Conservation (phyloP, 2,888 invertebrate species). For the Venusia cambrica region DNA sequence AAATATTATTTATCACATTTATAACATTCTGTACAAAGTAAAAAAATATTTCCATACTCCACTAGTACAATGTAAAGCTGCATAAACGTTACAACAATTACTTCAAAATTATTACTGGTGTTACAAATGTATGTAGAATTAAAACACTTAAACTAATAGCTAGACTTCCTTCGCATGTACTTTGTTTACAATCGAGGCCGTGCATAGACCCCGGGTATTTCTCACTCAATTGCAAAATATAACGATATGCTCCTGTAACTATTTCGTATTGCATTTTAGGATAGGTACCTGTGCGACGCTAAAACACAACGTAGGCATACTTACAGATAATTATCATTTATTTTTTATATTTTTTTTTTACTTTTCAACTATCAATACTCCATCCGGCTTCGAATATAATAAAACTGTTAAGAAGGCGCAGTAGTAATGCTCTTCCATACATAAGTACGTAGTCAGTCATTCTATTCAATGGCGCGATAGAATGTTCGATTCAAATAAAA, state of each 20-base stretch:
- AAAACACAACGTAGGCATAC: slow-evolving; percentile 44
- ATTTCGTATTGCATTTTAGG: slow-evolving; percentile 40
- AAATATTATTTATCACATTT: slow-evolving; percentile 77
- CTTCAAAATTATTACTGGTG: slow-evolving; percentile 34
- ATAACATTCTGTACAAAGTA: slow-evolving; percentile 78
- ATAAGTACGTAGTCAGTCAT: no score
- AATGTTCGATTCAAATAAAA: no score
- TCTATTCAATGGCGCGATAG: no score
- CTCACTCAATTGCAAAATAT: slow-evolving; percentile 34
- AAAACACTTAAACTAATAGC: slow-evolving; percentile 33
- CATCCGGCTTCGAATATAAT: slow-evolving; percentile 63
- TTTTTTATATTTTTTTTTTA: slow-evolving; percentile 56
- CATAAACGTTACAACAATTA: slow-evolving; percentile 51
- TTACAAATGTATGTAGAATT: slow-evolving; percentile 40
- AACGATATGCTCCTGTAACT: slow-evolving; percentile 47
- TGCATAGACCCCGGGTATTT: no score
- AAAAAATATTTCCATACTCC: slow-evolving; percentile 76
- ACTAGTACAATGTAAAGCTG: slow-evolving; percentile 71
- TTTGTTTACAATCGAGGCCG: slow-evolving; percentile 38
- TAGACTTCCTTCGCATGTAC: slow-evolving; percentile 34
- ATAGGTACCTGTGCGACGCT: slow-evolving; percentile 45
- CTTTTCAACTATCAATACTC: slow-evolving; percentile 54
- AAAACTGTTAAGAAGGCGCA: no score
- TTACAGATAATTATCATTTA: slow-evolving; percentile 47
- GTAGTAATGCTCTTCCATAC: no score